Conservation (phyloP, 1,140 invertebrate species). For the Paralvinella palmiformis region DNA sequence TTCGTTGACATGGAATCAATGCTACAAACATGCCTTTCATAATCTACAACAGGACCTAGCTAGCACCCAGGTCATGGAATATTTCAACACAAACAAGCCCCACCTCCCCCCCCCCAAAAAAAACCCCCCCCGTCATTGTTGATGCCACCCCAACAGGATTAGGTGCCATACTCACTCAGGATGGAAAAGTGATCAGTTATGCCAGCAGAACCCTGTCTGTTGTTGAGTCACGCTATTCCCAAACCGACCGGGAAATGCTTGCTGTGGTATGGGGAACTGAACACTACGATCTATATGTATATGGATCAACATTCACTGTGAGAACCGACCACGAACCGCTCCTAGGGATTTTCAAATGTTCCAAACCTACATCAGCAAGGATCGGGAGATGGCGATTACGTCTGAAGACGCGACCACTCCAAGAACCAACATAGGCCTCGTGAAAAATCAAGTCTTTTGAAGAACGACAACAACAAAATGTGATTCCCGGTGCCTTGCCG, state of each 20-base stretch:
- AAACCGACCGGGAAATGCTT: constrained; percentile 21
- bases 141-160: background rate
- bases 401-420: too few species aligned
- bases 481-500: too few species aligned
- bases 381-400: constrained; percentile 18
- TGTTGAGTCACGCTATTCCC: constrained; percentile 14
- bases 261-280: constrained; percentile 21
- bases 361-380: constrained; percentile 11
- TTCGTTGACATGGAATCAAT: background rate
- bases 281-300: constrained; percentile 21
- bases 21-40: background rate
- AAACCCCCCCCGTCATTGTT: too few species aligned
- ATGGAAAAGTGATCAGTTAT: too few species aligned
- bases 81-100: too few species aligned
- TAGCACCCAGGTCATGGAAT: background rate
- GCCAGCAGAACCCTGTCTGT: too few species aligned
- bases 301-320: constrained; percentile 14
- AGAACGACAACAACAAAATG: too few species aligned
- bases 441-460: too few species aligned
- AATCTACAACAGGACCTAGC: background rate
- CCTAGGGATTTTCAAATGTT: constrained; percentile 9
- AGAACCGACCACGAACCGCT: constrained; percentile 24
- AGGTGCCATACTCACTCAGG: too few species aligned
- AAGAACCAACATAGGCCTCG: too few species aligned
- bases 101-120: too few species aligned